Evolutionary conservation across 2,113 vertebrate species (phyloP), one percentile per base, ranked within the genome.

Genomic region (Equus quagga): DNA sequence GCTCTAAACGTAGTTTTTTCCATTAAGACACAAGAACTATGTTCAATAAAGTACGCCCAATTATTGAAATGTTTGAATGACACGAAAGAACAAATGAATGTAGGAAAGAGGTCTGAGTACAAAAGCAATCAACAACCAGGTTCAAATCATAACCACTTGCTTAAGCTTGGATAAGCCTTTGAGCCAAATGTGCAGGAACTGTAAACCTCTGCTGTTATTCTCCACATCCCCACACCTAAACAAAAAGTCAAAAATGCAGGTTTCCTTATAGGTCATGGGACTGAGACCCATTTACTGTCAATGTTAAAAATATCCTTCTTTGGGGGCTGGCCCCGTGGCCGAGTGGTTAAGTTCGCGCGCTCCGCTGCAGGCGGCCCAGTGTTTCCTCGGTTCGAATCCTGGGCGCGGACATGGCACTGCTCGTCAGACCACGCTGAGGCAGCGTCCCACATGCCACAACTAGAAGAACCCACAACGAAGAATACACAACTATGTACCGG

Each of bases 101-200:
- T 33, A 95, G 36, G 31, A 89, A 91, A 89, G 51, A 83, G 9
- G 6, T 91, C 24, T 89, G 18, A 4, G 2, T 46, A 70, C 36
- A 96, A 97, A 80, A 70, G 44, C 44, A 89, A 86, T 79, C 44
- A 92, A 86, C 56, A 79, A 46, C 23, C 7, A 70, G 18, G 36
- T 90, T 95, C 65, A 84, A 95, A 84, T n/a, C 85, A 81, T 8
- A 97, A 58, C 19, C 65, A 82, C 36, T 76, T 76, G n/a, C 14
- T 73, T 88, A 65, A 36, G 11, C 8, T 70, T 97, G 58, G 58
- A 33, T 33, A 24, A 75, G 58, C 14, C 28, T 89, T 90, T 69
- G 19, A 97, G 41, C 18, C 31, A 18, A 13, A 83, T 41, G 17
- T 86, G 15, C 11, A 95, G 26, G 36, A 91, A 65, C 26, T 70